These are phyloP conservation scores for Odontothrips loti DNA, from an alignment of 2,888 invertebrate genomes.

Conservation along the genomic window DNA sequence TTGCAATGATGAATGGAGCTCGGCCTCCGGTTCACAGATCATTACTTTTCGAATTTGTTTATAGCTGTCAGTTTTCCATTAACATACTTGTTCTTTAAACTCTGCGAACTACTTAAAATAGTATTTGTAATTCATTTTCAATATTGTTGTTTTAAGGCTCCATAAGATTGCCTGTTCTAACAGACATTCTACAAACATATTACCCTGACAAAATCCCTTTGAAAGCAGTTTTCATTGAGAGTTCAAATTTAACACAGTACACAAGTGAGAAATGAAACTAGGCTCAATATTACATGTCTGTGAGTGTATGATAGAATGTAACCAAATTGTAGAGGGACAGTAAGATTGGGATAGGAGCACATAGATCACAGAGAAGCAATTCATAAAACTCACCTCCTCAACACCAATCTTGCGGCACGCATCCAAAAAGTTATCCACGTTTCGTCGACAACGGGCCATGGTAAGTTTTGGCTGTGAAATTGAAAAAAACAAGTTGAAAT, in stretches of 20 bases:
- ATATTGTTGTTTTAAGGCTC: neutral
- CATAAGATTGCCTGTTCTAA: conserved; percentile 10
- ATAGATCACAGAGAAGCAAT: neutral
- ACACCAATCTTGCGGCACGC: conserved; percentile 92
- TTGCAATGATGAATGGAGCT: no score
- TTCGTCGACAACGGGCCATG: conserved; percentile 89
- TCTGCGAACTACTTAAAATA: no score
- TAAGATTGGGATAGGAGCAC: neutral
- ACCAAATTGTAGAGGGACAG: no score
- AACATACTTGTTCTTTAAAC: no score
- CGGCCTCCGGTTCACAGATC: no score
- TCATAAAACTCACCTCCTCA: conserved; percentile 70
- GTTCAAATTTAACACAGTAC: no score
- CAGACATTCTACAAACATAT: neutral
- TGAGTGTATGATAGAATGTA: no score
- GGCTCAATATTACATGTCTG: no score
- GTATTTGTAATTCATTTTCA: no score
- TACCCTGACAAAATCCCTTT: neutral
- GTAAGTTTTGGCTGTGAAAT: conserved; percentile 81
- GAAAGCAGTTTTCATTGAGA: neutral
- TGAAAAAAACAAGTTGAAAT: neutral
- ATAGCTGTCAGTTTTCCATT: no score
- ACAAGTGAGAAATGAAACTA: no score
- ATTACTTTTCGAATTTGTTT: no score
- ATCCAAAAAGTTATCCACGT: conserved; percentile 93